Base-by-base conservation (phyloP, 2,888 invertebrate species). In the Drosophila nigricruria region DNA sequence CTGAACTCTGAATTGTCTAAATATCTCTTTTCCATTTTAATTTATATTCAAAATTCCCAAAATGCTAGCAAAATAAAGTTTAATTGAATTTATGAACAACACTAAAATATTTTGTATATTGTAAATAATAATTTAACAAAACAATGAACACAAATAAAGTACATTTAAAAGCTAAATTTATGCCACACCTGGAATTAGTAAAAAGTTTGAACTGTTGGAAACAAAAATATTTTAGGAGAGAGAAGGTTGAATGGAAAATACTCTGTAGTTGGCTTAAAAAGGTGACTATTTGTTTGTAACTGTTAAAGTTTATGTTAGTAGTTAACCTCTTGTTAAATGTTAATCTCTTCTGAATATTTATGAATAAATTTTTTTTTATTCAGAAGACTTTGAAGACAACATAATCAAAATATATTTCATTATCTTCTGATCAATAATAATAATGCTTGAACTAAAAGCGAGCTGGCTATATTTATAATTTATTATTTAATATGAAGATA, bases 61-160 rank as follows among this genome's bases (percentile, higher is more conserved):
- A 14, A 34, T 14, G 3, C 3, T 14, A 34, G 14, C 34, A 34
- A 34, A 14, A 70, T 67, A 62, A 63, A 73, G 70, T 69, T 79
- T 52, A 65, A 70, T 62, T 47, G 30, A 52, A 72, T 54, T 75
- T 72, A 63, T 63, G 30, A 40, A 30, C 18, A 18, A 42, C 10
- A 3, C 18, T 5, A 25, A 62, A 65, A 56, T 54, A 73, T 47
- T 40, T 50, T 60, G 32, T 20, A 47, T 14, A 32, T 20, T 32
- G 14, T 14, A 0, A 30, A 30, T 3, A 30, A 30, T 8, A 49
- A 14, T 14, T 3, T 0, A 20, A 42, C 12, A 36, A 9, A 50
- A 49, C 40, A 66, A 52, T 43, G 34, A 54, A 18, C 38, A 8
- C 67, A 68, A 64, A 52, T 18, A 52, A 53, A 16, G n/a, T 27